Evolutionary conservation across 2,888 invertebrate genomes (phyloP), one percentile per base, ranked within the genome.

Genomic region (Eulithis testata): DNA sequence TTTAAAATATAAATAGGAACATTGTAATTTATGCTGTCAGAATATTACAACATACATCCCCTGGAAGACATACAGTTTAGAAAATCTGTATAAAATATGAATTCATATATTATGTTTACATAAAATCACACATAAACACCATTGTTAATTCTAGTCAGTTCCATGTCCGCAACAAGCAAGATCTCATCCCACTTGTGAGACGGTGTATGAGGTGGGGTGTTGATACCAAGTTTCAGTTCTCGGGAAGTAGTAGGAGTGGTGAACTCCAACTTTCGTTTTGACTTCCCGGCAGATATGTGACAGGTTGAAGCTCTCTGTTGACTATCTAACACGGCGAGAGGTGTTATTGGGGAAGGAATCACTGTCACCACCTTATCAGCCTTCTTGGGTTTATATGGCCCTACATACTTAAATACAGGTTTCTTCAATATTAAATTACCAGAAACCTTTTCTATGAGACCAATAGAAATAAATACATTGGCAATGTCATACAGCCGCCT

Each of bases 401-500:
- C 95, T 68, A 94, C 94, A 87, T 95, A 96, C 76, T 93, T 93
- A 84, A 95, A 96, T 66, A 95, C 95, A 69, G 95, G 95, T 80
- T 95, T 95, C 76, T 95, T 94, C 76, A 95, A 91, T 83, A 87
- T 94, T 86, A 88, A 94, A 73, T 93, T 93, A 74, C 94, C 94
- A 65, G 94, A 94, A 66, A 96, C 95, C 85, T 96, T 96, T 80
- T 94, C 94, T 79, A 96, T 96, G 73, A 96, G 94, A 75, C 95
- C 95, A 82, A 96, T 94, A 68, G 96, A 96, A 72, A 96, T 95
- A 76, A 96, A 93, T 72, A 96, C 96, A 87, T 96, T 96, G 66
- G 96, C 96, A 76, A 96, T 96, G 84, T 96, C 96, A 86, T 96
- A 96, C 40, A 96, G 91, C 72, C 96, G 93, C 67, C 96, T 93